Base-by-base conservation (phyloP, 2,888 invertebrate species). In the Heteromurus nitidus region DNA sequence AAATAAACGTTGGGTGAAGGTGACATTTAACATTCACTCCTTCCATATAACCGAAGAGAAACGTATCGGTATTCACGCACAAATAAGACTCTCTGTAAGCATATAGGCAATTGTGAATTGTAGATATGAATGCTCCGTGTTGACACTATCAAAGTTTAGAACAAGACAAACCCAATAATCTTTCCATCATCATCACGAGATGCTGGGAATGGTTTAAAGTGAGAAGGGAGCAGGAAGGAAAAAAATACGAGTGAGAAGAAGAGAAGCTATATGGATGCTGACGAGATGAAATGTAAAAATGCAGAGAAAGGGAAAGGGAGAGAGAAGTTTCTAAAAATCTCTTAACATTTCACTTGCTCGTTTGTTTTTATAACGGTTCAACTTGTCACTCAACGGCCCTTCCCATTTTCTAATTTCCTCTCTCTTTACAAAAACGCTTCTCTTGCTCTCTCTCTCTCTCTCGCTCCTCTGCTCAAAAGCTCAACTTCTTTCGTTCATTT, bases 361-460 rank as follows among this genome's bases (percentile, higher is more conserved):
- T 81, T 75, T 81, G 75, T 74, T 75, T 74, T 74, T 81, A 68
- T 69, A 75, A 70, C 80, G 81, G 81, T 81, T 70, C 75, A 81
- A 74, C 81, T 75, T 81, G 75, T 81, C 74, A 74, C 69, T 74
- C 81, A 75, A 74, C 74, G 70, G 69, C 75, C 69, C 75, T 75
- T 75, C 75, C 81, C 69, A 69, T 70, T 81, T 69, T 81, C 75
- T 81, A 74, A 74, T 75, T 80, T 75, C 73, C 70, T 79, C 44
- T 73, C 36, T 13, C 36, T 9, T n/a, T n/a, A n/a, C n/a, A n/a
- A n/a, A n/a, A n/a, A n/a, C n/a, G n/a, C n/a, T n/a, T n/a, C n/a
- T 68, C 55, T 68, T 69, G 72, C 18, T 58, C 42, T 80, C 69
- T 68, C 70, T 79, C 44, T 73, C 36, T 13, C 36, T 9, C 50